Conservation (phyloP, 2,113 vertebrate genomes). For the Camelus bactrianus region DNA sequence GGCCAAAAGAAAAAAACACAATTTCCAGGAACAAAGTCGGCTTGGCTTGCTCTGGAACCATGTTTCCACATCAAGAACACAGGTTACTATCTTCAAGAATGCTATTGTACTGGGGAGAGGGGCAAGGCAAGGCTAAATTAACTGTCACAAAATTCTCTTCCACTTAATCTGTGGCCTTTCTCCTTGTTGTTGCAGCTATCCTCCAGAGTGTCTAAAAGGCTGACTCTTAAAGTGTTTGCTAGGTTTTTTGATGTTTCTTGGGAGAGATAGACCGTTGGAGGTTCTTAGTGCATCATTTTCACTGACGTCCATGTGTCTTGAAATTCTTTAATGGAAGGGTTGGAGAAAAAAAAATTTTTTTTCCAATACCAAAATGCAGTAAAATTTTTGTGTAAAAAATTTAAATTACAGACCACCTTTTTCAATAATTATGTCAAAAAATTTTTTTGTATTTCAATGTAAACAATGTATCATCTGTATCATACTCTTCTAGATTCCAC, state of each 20-base stretch:
- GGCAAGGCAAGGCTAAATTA: background rate
- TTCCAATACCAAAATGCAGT: background rate
- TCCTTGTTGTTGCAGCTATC: background rate
- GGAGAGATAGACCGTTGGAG: background rate
- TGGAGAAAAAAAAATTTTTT: background rate
- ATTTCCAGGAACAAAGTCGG: background rate
- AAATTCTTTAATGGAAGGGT: background rate
- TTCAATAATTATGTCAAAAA: background rate
- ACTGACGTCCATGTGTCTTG: background rate
- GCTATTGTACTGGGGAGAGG: background rate
- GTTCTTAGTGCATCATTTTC: background rate
- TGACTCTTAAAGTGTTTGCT: background rate
- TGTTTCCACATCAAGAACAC: background rate
- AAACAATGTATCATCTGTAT: background rate
- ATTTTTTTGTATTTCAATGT: background rate
- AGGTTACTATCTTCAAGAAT: background rate
- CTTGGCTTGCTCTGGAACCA: background rate
- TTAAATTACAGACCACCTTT: background rate
- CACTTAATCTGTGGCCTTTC: background rate
- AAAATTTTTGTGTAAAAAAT: background rate
- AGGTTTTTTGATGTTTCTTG: background rate
- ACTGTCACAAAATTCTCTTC: background rate
- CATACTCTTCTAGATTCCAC: background rate
- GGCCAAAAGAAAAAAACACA: background rate
- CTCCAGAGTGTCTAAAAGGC: background rate